A percentile compares a stretch with the other conserved stretches of the same genome.
Evolutionary conservation across 1,140 invertebrate genomes (phyloP).

Genomic region (Eriosoma lanigerum): DNA sequence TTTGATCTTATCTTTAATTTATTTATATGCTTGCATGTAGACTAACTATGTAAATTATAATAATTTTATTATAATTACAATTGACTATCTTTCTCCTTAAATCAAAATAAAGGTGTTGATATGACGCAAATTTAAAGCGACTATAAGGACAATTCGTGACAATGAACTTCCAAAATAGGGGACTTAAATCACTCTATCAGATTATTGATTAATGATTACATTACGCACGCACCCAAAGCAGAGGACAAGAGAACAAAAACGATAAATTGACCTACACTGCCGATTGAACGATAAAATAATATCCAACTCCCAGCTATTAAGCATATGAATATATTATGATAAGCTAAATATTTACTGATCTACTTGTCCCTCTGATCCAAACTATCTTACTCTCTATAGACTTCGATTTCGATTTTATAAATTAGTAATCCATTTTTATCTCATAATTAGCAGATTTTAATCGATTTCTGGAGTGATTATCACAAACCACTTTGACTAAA

Average conservation of each 20-base stretch:
- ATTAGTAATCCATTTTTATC: neutral
- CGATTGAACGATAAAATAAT: conserved; percentile 2
- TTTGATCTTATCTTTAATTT: too few relatives aligned
- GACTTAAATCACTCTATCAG: neutral
- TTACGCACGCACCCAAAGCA: neutral
- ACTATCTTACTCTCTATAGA: too few relatives aligned
- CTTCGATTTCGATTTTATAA: neutral
- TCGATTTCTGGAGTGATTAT: neutral
- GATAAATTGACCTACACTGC: neutral
- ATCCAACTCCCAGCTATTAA: neutral
- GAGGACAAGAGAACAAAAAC: neutral
- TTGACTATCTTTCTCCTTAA: neutral
- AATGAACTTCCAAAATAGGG: neutral
- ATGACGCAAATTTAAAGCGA: neutral
- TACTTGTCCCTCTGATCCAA: neutral
- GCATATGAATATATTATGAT: too few relatives aligned
- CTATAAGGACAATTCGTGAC: neutral
- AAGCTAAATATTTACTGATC: neutral
- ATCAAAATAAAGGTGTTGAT: neutral
- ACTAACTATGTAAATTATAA: too few relatives aligned
- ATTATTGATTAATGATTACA: neutral
- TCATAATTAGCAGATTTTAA: too few relatives aligned
- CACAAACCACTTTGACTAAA: neutral
- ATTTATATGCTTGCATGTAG: too few relatives aligned
- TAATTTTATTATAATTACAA: neutral